Percentiles rank a stretch among this genome's conserved stretches.
phyloP scores from a whole-genome alignment of 2,113 vertebrate genomes.

The Isurus oxyrinchus region DNA sequence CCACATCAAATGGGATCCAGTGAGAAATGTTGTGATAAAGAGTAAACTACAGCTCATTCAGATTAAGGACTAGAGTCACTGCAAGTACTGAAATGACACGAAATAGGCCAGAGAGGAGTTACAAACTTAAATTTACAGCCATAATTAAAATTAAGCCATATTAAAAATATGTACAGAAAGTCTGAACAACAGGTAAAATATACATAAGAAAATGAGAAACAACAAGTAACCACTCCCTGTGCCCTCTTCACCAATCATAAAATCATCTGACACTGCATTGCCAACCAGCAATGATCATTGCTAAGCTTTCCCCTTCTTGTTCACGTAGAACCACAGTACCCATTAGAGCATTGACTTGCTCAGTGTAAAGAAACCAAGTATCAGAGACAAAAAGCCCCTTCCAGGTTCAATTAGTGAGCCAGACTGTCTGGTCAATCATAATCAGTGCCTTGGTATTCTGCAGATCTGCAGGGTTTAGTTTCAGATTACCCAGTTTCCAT shows the following conservation, averaged over 20 bases:
- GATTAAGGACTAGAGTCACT: not conserved
- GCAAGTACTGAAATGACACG: not conserved
- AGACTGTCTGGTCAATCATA: not conserved
- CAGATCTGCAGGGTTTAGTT: not conserved
- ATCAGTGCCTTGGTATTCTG: not conserved
- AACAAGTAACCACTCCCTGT: not conserved
- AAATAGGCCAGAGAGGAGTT: not conserved
- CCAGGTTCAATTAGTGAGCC: not conserved
- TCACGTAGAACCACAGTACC: not conserved
- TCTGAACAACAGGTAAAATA: not conserved
- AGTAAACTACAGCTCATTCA: not conserved
- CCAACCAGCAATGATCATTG: not conserved
- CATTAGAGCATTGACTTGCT: not conserved
- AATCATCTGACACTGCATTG: not conserved
- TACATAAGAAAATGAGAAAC: not conserved
- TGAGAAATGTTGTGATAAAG: not conserved
- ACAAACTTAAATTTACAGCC: not conserved
- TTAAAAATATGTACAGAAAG: not conserved
- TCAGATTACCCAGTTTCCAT: not conserved
- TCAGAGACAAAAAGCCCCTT: not conserved
- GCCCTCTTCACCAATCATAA: not conserved
- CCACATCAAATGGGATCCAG: not conserved
- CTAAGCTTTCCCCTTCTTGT: not conserved
- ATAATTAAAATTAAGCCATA: not conserved
- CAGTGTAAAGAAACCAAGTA: not conserved